Evolutionary conservation across 2,888 invertebrate genomes (phyloP), one percentile per base, ranked within the genome.

Genomic region (Crocallis elinguaria): DNA sequence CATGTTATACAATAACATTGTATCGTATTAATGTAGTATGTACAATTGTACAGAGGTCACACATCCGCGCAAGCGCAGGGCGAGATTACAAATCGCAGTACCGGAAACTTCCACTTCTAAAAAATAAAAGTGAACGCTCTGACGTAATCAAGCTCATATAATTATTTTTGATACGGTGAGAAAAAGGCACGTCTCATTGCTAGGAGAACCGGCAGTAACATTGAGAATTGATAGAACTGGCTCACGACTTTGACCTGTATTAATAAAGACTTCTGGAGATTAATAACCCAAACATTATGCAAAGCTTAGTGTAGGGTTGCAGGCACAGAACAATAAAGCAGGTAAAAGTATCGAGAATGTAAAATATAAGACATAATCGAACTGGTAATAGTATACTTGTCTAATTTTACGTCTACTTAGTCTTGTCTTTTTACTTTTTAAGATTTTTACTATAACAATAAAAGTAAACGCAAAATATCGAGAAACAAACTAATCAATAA

Each of bases 51-150:
- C 51, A 61, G 61, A 68, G 77, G 75, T 77, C 76, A 71, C 53
- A 66, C 16, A 42, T 50, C 58, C 63, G 53, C 52, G 55, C 64
- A 48, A 58, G 55, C 66, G 45, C 73, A 79, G 77, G 77, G 77
- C 73, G 62, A 29, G 29, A 50, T 79, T 76, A 65, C 60, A 64
- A 77, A 79, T 35, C 21, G 35, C 14, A 38, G 57, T 55, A 60
- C 59, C 71, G 72, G 73, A 75, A 78, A 82, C 70, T 77, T 79
- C 82, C 63, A 57, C 84, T n/a, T 82, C 82, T 82, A 81, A 86
- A 86, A 86, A 84, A 82, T 81, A 86, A 89, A 88, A 88, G 89
- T 86, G 89, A 88, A 85, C 70, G 88, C 81, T 74, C 68, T 71
- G 73, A 85, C 84, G 86, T 88, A 88, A 87, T 79, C 71, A 60